These are phyloP conservation scores for Dermochelys coriacea DNA, from an alignment of 2,797 vertebrate genomes.

Conservation along the genomic window DNA sequence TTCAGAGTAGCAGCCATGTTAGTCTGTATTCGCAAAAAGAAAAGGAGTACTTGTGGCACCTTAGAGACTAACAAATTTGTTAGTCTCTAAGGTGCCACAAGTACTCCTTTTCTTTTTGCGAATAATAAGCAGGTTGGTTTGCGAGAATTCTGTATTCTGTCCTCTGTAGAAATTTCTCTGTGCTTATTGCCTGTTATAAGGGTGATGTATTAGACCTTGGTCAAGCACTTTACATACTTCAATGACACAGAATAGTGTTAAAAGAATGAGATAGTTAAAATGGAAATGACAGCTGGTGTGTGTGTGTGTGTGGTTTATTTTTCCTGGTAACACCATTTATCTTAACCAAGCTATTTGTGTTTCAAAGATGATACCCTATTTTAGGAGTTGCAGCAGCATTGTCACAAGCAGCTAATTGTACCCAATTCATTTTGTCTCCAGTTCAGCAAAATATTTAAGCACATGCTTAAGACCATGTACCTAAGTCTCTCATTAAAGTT, in stretches of 20 bases:
- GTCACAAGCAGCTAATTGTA: constrained; percentile 67
- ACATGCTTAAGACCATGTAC: constrained; percentile 19
- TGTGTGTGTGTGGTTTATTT: constrained; percentile 50
- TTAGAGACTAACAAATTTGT: too few relatives aligned
- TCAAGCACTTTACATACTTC: constrained; percentile 15
- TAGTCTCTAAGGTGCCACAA: too few relatives aligned
- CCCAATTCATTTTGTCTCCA: constrained; percentile 45
- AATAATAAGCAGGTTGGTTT: neutral
- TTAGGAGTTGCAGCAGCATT: constrained; percentile 56
- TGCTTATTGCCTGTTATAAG: neutral
- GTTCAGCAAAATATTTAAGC: constrained; percentile 42
- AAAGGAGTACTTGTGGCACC: too few relatives aligned
- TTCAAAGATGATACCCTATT: constrained; percentile 50
- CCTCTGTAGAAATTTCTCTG: neutral
- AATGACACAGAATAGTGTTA: constrained; percentile 34
- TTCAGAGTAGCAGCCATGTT: too few relatives aligned
- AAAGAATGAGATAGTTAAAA: constrained; percentile 3
- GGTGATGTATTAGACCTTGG: neutral
- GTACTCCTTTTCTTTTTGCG: too few relatives aligned
- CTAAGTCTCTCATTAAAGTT: neutral
- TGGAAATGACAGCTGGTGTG: neutral
- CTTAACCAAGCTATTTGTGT: constrained; percentile 66
- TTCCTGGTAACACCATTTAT: constrained; percentile 62
- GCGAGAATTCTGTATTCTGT: neutral
- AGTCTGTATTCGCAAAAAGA: too few relatives aligned